Percentiles rank a stretch among this genome's conserved stretches.
Conservation (phyloP, 2,888 invertebrate genomes). For the Ormyrus thymus region DNA sequence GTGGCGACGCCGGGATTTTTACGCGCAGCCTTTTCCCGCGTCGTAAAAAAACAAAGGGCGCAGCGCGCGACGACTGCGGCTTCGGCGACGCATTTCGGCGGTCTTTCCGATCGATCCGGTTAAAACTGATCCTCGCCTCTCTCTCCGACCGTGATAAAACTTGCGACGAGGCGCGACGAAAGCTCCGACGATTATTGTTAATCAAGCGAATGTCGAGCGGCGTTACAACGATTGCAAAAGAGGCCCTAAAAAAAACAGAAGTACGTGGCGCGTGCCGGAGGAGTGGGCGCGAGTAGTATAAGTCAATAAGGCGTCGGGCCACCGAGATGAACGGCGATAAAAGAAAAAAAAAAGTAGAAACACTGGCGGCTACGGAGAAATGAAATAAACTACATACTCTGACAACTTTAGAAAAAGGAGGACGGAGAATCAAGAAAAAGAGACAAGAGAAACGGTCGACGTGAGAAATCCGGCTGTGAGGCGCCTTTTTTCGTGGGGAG, state of each 20-base stretch:
- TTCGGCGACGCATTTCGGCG: too few species aligned
- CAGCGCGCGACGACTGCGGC: too few species aligned
- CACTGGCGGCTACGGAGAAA: background rate
- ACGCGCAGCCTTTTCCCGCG: too few species aligned
- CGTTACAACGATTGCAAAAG: background rate
- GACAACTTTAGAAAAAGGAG: conserved; percentile 4
- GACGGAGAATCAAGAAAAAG: conserved; percentile 11
- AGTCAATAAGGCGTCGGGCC: conserved; percentile 28
- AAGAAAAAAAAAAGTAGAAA: too few species aligned
- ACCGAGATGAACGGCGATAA: conserved; percentile 10
- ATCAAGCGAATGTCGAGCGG: background rate
- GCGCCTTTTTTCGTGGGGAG: conserved; percentile 58
- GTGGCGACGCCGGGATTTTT: too few species aligned
- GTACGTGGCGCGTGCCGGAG: conserved; percentile 39
- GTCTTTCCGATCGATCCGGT: background rate
- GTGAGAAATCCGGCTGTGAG: conserved; percentile 64
- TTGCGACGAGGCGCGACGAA: too few species aligned
- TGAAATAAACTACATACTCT: background rate
- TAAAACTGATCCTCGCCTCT: too few species aligned
- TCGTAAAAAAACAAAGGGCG: too few species aligned
- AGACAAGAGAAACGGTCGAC: conserved; percentile 50
- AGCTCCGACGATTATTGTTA: background rate
- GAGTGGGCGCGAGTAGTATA: conserved; percentile 36
- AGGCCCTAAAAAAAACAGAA: conserved; percentile 27
- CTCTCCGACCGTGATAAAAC: background rate